Percentiles rank a stretch among this genome's conserved stretches.
These are phyloP conservation scores for Callopanchax toddi DNA, from an alignment of 2,113 vertebrate species.

Conservation along the genomic window DNA sequence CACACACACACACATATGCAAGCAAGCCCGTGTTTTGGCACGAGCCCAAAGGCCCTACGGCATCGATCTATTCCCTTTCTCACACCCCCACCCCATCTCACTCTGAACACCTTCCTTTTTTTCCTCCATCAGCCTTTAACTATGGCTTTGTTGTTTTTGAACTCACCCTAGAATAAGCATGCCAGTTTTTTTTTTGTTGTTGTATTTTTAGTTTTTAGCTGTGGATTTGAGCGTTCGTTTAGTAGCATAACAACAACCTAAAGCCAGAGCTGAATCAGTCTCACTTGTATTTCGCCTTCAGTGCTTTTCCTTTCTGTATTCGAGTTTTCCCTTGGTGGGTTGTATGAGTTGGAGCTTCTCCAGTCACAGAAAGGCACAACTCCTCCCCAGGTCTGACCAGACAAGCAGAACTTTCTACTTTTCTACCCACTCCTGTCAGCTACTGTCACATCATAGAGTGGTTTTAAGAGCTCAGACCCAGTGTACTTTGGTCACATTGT, in stretches of 20 bases:
- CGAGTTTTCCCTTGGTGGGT: background rate
- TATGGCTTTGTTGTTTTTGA: conserved; percentile 31
- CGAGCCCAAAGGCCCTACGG: conserved; percentile 58
- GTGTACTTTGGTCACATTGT: background rate
- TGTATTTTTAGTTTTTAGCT: conserved; percentile 1
- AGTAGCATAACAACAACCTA: background rate
- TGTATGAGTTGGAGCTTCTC: background rate
- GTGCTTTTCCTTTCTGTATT: background rate
- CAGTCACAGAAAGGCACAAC: background rate
- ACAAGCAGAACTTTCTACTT: background rate
- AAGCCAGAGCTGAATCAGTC: background rate
- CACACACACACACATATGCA: conserved; percentile 22
- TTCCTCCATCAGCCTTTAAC: conserved; percentile 37
- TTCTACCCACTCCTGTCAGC: background rate
- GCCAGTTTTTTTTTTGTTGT: no score
- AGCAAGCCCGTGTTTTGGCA: conserved; percentile 61
- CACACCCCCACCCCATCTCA: conserved; percentile 41
- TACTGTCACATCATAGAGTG: background rate
- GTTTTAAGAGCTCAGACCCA: background rate
- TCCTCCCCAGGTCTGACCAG: background rate
- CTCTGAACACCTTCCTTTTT: conserved; percentile 48
- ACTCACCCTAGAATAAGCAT: background rate
- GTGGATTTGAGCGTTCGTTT: background rate
- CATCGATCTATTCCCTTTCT: conserved; percentile 50
- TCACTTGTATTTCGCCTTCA: background rate